These are phyloP conservation scores for Pleuronectes platessa DNA, from an alignment of 2,113 vertebrate genomes.

Conservation along the genomic window DNA sequence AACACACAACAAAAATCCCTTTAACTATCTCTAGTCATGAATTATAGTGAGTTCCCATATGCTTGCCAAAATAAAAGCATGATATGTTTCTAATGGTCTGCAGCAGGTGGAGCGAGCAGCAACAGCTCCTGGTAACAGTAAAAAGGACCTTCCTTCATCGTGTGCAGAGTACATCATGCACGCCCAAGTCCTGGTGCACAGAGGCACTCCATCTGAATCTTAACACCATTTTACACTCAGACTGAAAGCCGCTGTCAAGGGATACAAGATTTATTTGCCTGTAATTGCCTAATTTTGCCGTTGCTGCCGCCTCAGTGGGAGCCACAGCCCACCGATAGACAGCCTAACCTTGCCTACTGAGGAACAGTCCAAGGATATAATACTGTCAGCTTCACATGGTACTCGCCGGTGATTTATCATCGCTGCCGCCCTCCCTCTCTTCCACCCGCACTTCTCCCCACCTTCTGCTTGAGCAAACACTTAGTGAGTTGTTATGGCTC, in stretches of 20 bases:
- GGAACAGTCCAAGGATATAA: slow-evolving; percentile 81
- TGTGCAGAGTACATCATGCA: slow-evolving; percentile 63
- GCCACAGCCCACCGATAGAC: slow-evolving; percentile 67
- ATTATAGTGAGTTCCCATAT: slow-evolving; percentile 45
- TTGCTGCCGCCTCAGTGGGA: slow-evolving; percentile 70
- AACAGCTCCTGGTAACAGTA: slow-evolving; percentile 13
- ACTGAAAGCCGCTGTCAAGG: slow-evolving; percentile 75
- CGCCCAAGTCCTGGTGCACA: slow-evolving; percentile 61
- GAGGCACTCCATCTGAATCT: slow-evolving; percentile 71
- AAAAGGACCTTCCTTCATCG: slow-evolving; percentile 45
- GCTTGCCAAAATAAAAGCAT: slow-evolving; percentile 42
- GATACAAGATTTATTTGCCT: slow-evolving; percentile 80
- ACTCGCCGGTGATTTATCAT: slow-evolving; percentile 81
- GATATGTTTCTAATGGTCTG: slow-evolving; percentile 42
- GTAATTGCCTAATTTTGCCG: slow-evolving; percentile 81
- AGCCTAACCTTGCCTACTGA: slow-evolving; percentile 75
- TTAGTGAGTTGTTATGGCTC: slow-evolving; percentile 74
- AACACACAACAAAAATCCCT: slow-evolving; percentile 4
- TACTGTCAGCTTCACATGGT: slow-evolving; percentile 76
- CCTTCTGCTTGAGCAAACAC: slow-evolving; percentile 78
- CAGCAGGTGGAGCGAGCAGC: slow-evolving; percentile 36
- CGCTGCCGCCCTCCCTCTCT: slow-evolving; percentile 28
- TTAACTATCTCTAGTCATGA: slow-evolving; percentile 15
- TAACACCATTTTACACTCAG: slow-evolving; percentile 73
- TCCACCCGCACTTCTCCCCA: slow-evolving; percentile 33